Conservation (phyloP, 2,797 vertebrate species). For the Emys orbicularis region DNA sequence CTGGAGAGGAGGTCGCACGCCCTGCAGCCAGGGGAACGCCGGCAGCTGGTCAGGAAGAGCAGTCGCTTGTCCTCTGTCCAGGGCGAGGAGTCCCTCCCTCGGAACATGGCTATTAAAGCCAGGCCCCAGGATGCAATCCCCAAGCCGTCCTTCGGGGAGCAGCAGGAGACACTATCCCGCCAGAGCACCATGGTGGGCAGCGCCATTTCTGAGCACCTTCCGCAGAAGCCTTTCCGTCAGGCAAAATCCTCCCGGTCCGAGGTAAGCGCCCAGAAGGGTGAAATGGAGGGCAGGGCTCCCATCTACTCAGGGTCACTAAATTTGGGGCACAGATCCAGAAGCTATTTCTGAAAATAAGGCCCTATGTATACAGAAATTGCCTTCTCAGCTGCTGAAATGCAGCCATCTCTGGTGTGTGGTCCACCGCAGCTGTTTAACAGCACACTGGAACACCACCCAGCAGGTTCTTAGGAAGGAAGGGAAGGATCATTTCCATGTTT, state of each 20-base stretch:
- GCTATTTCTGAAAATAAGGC: background rate
- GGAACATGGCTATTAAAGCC: background rate
- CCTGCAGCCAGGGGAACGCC: background rate
- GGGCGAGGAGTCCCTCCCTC: background rate
- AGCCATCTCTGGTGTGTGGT: background rate
- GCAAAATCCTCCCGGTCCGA: constrained; percentile 55
- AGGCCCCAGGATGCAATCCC: fast-evolving
- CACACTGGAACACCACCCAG: background rate
- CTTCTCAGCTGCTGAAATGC: background rate
- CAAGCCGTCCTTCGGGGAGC: background rate
- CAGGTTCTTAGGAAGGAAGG: background rate
- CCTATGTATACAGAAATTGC: background rate
- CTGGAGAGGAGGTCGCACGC: fast-evolving
- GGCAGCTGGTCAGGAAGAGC: background rate
- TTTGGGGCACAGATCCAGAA: too few relatives aligned
- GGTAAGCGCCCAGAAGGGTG: constrained; percentile 69
- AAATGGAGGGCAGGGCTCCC: fast-evolving
- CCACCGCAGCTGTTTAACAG: background rate
- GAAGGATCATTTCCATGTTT: background rate
- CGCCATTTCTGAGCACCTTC: constrained; percentile 23
- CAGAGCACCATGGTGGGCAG: constrained; percentile 80
- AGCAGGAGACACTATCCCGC: background rate
- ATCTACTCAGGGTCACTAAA: background rate
- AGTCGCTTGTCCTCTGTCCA: background rate
- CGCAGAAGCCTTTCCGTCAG: constrained; percentile 57